Conservation (phyloP, 2,888 invertebrate genomes). For the Platypus cylindrus region DNA sequence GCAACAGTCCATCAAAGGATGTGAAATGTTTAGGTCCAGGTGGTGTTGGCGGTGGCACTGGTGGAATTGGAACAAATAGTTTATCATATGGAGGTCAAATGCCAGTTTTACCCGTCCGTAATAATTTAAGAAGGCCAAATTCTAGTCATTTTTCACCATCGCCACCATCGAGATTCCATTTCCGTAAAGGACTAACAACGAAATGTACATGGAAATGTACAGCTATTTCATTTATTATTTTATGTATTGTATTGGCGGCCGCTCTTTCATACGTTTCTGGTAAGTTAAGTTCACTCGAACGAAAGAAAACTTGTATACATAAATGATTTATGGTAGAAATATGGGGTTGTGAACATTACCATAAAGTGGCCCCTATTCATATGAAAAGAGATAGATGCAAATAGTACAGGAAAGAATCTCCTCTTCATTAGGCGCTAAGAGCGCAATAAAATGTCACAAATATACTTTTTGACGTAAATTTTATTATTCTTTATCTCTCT, state of each 20-base stretch:
- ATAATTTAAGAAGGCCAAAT: constrained; percentile 50
- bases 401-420: no score
- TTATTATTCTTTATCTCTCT: no score
- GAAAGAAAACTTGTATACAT: not conserved
- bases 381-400: no score
- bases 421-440: constrained; percentile 11
- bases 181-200: constrained; percentile 74
- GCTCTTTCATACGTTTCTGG: constrained; percentile 81
- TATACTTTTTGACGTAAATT: constrained; percentile 12
- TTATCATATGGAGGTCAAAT: constrained; percentile 30
- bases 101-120: constrained; percentile 64
- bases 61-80: constrained; percentile 10
- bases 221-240: constrained; percentile 75
- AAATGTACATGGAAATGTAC: constrained; percentile 88
- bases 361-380: no score
- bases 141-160: constrained; percentile 61
- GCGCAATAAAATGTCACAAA: constrained; percentile 3
- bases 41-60: constrained; percentile 18
- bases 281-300: constrained; percentile 37
- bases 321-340: not conserved
- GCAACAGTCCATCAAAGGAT: constrained; percentile 76
- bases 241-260: constrained; percentile 70
- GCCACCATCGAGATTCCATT: constrained; percentile 58
- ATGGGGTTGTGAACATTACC: no score
- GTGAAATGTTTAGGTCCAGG: constrained; percentile 49